Conservation (phyloP, 2,797 vertebrate genomes). For the Micropoecilia bifurca region DNA sequence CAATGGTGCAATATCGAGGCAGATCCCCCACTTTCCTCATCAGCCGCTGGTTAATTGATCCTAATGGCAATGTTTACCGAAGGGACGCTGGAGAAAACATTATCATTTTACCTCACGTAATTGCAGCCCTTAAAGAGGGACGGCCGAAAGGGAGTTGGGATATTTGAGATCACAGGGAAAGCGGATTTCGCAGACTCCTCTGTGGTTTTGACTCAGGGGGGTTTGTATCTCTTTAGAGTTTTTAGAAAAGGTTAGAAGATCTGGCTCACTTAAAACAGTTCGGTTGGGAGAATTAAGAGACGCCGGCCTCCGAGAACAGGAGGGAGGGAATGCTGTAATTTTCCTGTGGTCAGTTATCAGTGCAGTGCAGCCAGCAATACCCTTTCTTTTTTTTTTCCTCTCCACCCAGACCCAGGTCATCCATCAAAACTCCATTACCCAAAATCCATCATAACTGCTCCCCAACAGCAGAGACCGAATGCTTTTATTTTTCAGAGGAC, state of each 20-base stretch:
- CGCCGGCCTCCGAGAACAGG: not conserved
- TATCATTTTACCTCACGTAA: conserved; percentile 77
- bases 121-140: conserved; percentile 69
- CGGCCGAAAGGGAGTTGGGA: conserved; percentile 53
- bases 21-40: conserved; percentile 76
- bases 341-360: conserved; percentile 55
- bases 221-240: not conserved
- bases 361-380: conserved; percentile 29
- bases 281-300: conserved; percentile 42
- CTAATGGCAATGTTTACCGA: conserved; percentile 81
- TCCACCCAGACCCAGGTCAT: conserved; percentile 56
- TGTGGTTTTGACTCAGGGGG: conserved; percentile 60
- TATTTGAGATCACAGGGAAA: conserved; percentile 69
- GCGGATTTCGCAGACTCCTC: conserved; percentile 51
- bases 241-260: conserved; percentile 21
- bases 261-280: conserved; percentile 58
- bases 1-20: conserved; percentile 77
- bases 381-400: conserved; percentile 4
- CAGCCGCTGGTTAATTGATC: conserved; percentile 82
- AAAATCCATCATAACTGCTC: conserved; percentile 74
- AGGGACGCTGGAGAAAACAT: conserved; percentile 76
- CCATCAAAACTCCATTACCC: conserved; percentile 81
- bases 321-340: conserved; percentile 30
- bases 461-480: conserved; percentile 46
- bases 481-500: conserved; percentile 60